Percentiles rank a stretch among this genome's conserved stretches.
Conservation (phyloP, 2,113 vertebrate genomes). For the Ophiodon elongatus region DNA sequence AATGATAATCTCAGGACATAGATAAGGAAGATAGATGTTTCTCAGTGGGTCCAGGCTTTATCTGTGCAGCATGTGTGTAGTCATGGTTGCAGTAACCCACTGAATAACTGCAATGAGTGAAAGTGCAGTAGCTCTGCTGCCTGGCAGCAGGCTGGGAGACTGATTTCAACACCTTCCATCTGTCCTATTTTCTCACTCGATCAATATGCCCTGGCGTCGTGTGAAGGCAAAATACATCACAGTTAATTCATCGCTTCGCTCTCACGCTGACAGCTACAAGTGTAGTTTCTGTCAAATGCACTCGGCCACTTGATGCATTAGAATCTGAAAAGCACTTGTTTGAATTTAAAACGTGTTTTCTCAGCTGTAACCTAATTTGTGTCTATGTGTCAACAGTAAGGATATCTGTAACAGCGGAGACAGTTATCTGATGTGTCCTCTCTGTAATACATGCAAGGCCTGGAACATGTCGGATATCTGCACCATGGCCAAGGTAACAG, state of each 20-base stretch:
- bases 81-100: constrained; percentile 8
- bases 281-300: neutral
- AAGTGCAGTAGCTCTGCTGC: constrained; percentile 4
- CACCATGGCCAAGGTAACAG: constrained; percentile 86
- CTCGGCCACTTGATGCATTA: neutral
- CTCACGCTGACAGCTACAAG: constrained; percentile 3
- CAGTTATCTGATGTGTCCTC: constrained; percentile 85
- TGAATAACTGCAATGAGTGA: neutral
- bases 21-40: neutral
- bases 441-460: constrained; percentile 83
- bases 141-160: neutral
- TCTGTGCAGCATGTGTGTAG: constrained; percentile 16
- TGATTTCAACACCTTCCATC: constrained; percentile 15
- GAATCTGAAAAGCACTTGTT: neutral
- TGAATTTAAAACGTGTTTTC: constrained; percentile 16
- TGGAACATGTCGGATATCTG: constrained; percentile 89
- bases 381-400: constrained; percentile 74
- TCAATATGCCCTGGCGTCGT: neutral
- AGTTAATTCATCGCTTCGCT: neutral
- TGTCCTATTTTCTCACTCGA: constrained; percentile 5
- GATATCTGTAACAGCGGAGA: constrained; percentile 83
- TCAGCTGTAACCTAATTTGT: constrained; percentile 10
- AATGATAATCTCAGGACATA: constrained; percentile 35
- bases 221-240: neutral
- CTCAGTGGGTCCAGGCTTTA: constrained; percentile 8